Evolutionary conservation across 2,888 invertebrate genomes (phyloP).

Genomic region (Anodontia alba): DNA sequence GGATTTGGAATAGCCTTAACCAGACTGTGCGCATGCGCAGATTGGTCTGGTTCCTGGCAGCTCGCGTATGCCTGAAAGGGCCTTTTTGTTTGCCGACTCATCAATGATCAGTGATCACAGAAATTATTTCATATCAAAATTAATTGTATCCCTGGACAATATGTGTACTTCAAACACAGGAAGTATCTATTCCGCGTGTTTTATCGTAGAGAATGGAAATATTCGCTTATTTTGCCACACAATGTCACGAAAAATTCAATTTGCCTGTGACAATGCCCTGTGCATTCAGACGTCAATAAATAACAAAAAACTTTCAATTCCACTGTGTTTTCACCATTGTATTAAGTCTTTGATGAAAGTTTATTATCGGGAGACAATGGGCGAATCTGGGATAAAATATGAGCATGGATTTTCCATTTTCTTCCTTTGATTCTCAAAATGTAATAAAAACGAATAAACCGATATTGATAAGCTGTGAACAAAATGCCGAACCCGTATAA

Average conservation of each 20-base stretch:
- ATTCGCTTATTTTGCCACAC: conserved; percentile 59
- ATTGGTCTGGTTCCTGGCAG: too few species aligned
- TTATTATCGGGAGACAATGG: conserved; percentile 53
- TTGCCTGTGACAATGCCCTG: conserved; percentile 56
- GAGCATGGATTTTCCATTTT: conserved; percentile 68
- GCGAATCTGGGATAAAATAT: conserved; percentile 52
- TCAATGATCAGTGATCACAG: background rate
- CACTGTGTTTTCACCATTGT: conserved; percentile 58
- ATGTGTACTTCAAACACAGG: conserved; percentile 1
- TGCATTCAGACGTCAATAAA: conserved; percentile 57
- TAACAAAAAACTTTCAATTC: conserved; percentile 65
- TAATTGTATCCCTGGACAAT: conserved; percentile 25
- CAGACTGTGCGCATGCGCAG: too few species aligned
- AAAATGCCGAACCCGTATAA: conserved; percentile 60
- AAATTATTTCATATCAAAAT: conserved; percentile 21
- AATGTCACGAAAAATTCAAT: conserved; percentile 59
- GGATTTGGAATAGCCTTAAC: too few species aligned
- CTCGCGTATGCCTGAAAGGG: too few species aligned
- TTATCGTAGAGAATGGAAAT: conserved; percentile 49
- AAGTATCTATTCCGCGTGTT: conserved; percentile 51
- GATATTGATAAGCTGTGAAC: conserved; percentile 36
- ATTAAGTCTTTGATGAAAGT: conserved; percentile 1
- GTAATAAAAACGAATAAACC: conserved; percentile 51
- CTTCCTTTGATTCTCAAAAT: conserved; percentile 59
- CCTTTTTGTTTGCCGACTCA: too few species aligned